Percentiles rank a stretch among this genome's conserved stretches.
Evolutionary conservation across 1,140 invertebrate species (phyloP).

Genomic region (Leptinotarsa undecemlineata): DNA sequence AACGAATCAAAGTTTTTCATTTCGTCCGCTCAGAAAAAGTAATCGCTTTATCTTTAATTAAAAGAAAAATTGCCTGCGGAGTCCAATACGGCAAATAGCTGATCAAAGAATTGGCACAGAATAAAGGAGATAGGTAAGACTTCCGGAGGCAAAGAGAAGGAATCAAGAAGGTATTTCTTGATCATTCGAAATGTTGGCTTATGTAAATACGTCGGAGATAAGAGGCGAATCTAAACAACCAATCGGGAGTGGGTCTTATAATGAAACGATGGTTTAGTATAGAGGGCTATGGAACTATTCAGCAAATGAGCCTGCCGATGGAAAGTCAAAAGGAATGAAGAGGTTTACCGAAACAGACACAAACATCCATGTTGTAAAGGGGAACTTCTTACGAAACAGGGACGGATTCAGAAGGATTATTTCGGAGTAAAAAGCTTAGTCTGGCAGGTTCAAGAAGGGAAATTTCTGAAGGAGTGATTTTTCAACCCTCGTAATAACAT

Average conservation of each 20-base stretch:
- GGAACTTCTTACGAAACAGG: constrained; percentile 37
- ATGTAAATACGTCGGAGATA: constrained; percentile 52
- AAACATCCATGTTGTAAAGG: constrained; percentile 54
- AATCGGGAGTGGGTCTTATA: constrained; percentile 50
- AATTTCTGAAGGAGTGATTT: too few species aligned
- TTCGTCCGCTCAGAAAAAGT: background rate
- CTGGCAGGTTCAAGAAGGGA: too few species aligned
- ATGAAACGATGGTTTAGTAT: constrained; percentile 49
- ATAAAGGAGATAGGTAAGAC: constrained; percentile 11
- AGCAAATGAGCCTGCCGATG: constrained; percentile 53
- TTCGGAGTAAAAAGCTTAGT: background rate
- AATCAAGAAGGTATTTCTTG: constrained; percentile 22
- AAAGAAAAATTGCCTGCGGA: background rate
- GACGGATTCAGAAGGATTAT: constrained; percentile 24
- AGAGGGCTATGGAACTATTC: constrained; percentile 49
- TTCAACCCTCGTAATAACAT: too few species aligned
- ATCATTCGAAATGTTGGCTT: constrained; percentile 41
- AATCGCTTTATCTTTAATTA: constrained; percentile 17
- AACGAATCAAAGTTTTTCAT: background rate
- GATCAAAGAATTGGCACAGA: constrained; percentile 13
- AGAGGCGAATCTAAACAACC: constrained; percentile 49
- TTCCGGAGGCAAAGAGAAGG: constrained; percentile 8
- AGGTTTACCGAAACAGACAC: constrained; percentile 54
- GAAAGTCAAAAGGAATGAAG: constrained; percentile 54
- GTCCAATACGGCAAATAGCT: background rate